Evolutionary conservation across 2,888 invertebrate genomes (phyloP), one percentile per base, ranked within the genome.

Genomic region (Lydus trimaculatus): DNA sequence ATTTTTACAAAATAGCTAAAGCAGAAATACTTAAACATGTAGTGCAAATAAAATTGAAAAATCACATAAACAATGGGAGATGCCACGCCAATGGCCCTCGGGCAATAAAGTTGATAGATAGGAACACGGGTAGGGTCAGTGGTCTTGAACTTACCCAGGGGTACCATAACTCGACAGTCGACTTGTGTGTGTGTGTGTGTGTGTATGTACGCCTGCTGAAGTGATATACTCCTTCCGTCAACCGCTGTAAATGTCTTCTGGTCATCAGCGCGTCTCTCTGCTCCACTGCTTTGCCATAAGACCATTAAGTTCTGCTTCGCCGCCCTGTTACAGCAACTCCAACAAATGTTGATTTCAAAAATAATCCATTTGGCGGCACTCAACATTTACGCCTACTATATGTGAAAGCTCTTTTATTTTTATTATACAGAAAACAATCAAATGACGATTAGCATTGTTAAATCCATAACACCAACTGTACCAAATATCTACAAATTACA

Each of bases 181-280:
- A 72, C 74, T 48, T 70, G 74, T 74, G 73, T 73, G n/a, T n/a
- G n/a, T n/a, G n/a, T n/a, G n/a, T n/a, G n/a, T n/a, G n/a, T n/a
- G n/a, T n/a, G 6, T 28, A 15, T 39, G 69, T 75, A 77, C 77
- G 78, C 78, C 79, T 75, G 79, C 77, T 76, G 76, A 77, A 80
- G 83, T 84, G 84, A 84, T 84, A 83, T 83, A 84, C 83, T 82
- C 82, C 82, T 84, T 84, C 84, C 84, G 84, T 83, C 83, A 84
- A 83, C 82, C 80, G 80, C 80, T 80, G 82, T 82, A 83, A 83
- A 84, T 83, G 83, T 83, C 83, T 83, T 84, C 83, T 84, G 84
- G 84, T 83, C 83, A 84, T 84, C 84, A 80, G 77, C 77, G 75
- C 74, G 73, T 70, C 72, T 75, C 74, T 71, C 67, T 75, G 73